These are phyloP conservation scores for Pseudochirops corinnae DNA, from an alignment of 2,797 vertebrate genomes.

Conservation along the genomic window DNA sequence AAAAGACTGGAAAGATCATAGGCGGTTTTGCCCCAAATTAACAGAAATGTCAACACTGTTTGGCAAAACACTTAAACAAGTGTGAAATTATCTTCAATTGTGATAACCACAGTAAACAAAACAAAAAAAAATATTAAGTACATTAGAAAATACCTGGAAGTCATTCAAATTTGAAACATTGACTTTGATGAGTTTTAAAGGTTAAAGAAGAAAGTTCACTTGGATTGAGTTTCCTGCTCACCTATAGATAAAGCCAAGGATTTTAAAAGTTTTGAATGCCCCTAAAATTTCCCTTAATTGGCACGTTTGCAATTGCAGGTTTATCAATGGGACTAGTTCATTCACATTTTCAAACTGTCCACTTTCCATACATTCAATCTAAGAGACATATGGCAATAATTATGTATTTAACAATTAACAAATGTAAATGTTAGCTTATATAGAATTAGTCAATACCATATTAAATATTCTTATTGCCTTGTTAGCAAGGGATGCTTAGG, in stretches of 20 bases:
- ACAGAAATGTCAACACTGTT: neutral
- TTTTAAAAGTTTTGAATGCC: neutral
- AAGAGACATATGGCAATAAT: neutral
- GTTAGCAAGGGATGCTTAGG: neutral
- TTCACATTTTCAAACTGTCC: neutral
- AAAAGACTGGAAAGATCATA: neutral
- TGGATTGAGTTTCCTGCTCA: neutral
- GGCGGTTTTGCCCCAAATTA: neutral
- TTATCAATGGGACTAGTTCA: neutral
- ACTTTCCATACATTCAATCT: neutral
- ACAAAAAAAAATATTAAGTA: neutral
- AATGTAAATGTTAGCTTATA: neutral
- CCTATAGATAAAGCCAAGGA: constrained; percentile 8
- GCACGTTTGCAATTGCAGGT: neutral
- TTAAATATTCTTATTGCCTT: neutral
- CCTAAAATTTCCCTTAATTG: neutral
- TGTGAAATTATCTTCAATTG: neutral
- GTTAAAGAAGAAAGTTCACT: neutral
- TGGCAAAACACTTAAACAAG: neutral
- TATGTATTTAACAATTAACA: neutral
- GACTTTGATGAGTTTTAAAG: constrained; percentile 7
- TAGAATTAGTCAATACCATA: neutral
- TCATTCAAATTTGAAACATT: neutral
- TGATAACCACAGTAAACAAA: neutral
- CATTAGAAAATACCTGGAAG: neutral